These are phyloP conservation scores for Microcebus jonahi DNA, from an alignment of 2,113 vertebrate species.

Conservation along the genomic window DNA sequence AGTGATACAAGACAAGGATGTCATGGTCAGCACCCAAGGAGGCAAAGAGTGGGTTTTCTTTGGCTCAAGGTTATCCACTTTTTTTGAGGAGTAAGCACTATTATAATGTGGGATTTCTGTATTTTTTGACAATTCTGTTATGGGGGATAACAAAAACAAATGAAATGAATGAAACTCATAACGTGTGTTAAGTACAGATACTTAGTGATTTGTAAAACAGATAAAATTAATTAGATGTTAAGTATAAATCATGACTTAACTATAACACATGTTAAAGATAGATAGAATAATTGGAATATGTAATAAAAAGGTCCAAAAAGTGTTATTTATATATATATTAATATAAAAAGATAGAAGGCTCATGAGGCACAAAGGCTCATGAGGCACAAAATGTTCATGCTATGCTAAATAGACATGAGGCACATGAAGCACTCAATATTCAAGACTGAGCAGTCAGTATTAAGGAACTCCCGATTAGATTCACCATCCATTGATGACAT, in stretches of 20 bases:
- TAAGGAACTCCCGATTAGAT: background rate
- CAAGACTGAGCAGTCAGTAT: background rate
- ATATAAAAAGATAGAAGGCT: background rate
- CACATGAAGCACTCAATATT: background rate
- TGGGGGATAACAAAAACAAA: slow-evolving; percentile 11
- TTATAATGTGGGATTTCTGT: background rate
- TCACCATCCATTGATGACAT: background rate
- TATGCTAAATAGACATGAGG: background rate
- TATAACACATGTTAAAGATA: background rate
- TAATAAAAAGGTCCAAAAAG: background rate
- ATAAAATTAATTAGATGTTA: background rate
- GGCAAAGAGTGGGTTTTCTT: background rate
- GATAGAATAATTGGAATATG: background rate
- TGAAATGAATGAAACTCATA: background rate
- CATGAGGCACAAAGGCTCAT: background rate
- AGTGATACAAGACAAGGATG: background rate
- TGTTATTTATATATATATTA: background rate
- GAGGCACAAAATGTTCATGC: background rate
- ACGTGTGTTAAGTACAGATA: background rate
- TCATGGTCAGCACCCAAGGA: background rate
- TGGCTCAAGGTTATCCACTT: background rate
- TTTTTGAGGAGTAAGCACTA: background rate
- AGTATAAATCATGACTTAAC: background rate
- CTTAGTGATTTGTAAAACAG: background rate
- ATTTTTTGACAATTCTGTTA: background rate